Evolutionary conservation across 2,888 invertebrate genomes (phyloP), one percentile per base, ranked within the genome.

Genomic region (Blera fallax): DNA sequence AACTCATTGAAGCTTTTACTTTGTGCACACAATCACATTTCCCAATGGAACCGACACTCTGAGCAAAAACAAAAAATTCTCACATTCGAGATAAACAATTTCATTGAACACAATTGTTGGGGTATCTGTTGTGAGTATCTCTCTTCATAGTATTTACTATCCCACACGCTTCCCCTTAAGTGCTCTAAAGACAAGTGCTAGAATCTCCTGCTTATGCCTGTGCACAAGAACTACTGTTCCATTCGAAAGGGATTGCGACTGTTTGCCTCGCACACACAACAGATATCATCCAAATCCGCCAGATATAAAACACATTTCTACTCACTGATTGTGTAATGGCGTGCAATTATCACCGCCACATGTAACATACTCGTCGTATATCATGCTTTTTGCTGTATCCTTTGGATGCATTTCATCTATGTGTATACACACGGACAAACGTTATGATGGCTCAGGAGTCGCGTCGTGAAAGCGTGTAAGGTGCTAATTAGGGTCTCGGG

Each of bases 401-500:
- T 16, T n/a, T 43, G 67, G 67, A 64, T 74, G 37, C 73, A 29
- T n/a, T n/a, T n/a, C n/a, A n/a, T n/a, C n/a, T 76, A 40, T 45
- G 73, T 58, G n/a, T 6, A 43, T 32, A n/a, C 64, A 16, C 18
- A 8, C 2, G 45, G 29, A 32, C 69, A n/a, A n/a, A 45, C 58
- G 37, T 62, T 52, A 70, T 58, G 70, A 60, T 70, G 34, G 34
- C 62, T 43, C 43, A 37, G 27, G 58, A 77, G 60, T 77, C 77
- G 32, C 82, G 27, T 34, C 58, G 43, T 50, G 48, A 72, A 78
- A 73, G 82, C 82, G 82, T 83, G 83, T 54, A 78, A 83, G 54
- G 72, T 67, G 62, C 78, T 73, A 78, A 83, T 83, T 83, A 73
- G 67, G 60, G 67, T 72, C 60, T 73, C n/a, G n/a, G 62, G 64